Evolutionary conservation across 2,113 vertebrate species (phyloP).

Genomic region (Lagenorhynchus albirostris): DNA sequence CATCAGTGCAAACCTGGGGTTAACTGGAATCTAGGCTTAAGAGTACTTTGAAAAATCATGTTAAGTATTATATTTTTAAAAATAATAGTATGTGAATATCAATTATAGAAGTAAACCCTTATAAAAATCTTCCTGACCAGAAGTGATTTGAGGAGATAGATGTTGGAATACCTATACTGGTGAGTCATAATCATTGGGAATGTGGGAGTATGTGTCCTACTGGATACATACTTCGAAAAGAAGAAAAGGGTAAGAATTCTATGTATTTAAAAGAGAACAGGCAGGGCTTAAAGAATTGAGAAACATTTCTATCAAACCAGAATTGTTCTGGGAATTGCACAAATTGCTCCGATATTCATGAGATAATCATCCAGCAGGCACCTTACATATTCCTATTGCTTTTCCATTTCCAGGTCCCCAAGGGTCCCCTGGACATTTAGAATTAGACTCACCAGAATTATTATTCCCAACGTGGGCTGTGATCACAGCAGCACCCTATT

Average conservation of each 20-base stretch:
- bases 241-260: background rate
- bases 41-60: background rate
- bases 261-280: background rate
- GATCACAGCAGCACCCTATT: background rate
- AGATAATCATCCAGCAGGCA: background rate
- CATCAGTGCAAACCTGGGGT: background rate
- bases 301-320: background rate
- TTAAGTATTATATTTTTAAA: background rate
- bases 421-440: background rate
- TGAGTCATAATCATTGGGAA: background rate
- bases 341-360: background rate
- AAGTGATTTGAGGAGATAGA: background rate
- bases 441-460: background rate
- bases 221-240: background rate
- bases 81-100: background rate
- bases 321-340: background rate
- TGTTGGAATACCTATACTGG: fast-evolving
- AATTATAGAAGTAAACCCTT: background rate
- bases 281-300: background rate
- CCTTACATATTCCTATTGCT: background rate
- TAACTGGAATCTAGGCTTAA: background rate
- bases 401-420: background rate
- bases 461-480: background rate
- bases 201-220: background rate
- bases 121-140: background rate